A percentile compares a stretch with the other conserved stretches of the same genome.
Evolutionary conservation across 2,888 invertebrate species (phyloP).

Genomic region (Actias luna): DNA sequence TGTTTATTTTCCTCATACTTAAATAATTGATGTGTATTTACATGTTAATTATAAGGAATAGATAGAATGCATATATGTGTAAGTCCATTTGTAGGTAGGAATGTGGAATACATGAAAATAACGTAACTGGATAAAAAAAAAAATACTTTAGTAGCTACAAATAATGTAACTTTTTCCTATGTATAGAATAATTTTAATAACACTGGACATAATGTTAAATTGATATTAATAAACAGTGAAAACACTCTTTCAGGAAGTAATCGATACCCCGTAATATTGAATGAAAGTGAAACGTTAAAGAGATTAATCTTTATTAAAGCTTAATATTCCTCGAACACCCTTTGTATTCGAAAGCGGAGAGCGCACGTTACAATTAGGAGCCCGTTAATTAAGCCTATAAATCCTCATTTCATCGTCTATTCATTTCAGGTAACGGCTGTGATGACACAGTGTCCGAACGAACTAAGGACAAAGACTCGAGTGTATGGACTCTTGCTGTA

Average conservation of each 20-base stretch:
- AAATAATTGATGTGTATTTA: no score
- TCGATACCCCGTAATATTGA: conserved; percentile 23
- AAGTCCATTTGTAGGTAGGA: no score
- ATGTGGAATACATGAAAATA: no score
- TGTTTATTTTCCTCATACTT: no score
- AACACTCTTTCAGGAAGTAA: background rate
- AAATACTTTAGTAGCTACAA: no score
- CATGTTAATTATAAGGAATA: no score
- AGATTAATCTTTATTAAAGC: conserved; percentile 65
- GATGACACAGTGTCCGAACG: conserved; percentile 45
- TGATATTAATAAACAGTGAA: no score
- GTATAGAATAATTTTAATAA: no score
- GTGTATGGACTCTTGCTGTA: conserved; percentile 11
- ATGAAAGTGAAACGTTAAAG: conserved; percentile 42
- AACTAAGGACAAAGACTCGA: conserved; percentile 19
- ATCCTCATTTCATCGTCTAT: conserved; percentile 29
- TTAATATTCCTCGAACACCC: conserved; percentile 56
- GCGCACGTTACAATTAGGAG: conserved; percentile 22
- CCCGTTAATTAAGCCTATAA: conserved; percentile 50
- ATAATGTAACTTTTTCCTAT: no score
- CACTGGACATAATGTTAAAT: no score
- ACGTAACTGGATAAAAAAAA: no score
- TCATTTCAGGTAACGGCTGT: conserved; percentile 52
- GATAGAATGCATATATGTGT: no score
- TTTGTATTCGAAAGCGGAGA: conserved; percentile 44